Percentiles rank a stretch among this genome's conserved stretches.
Evolutionary conservation across 2,888 invertebrate genomes (phyloP).

Genomic region (Dynastes hyllus): DNA sequence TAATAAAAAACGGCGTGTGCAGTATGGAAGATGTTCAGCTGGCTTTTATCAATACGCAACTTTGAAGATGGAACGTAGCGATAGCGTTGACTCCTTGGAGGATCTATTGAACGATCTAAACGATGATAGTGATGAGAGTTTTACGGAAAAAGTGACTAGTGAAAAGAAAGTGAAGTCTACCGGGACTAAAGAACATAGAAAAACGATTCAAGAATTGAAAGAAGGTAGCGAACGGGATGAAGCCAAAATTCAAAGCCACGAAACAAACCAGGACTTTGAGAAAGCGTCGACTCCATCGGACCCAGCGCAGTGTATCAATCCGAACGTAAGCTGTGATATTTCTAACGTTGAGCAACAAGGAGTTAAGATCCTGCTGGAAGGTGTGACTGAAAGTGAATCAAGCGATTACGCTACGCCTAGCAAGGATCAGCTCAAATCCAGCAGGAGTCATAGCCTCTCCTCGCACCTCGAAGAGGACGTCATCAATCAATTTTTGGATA

Average conservation of each 20-base stretch:
- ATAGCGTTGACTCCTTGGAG: slow-evolving; percentile 57
- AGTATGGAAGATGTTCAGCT: slow-evolving; percentile 5
- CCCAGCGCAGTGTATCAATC: slow-evolving; percentile 2
- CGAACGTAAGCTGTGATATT: slow-evolving; percentile 22
- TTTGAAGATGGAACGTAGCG: slow-evolving; percentile 46
- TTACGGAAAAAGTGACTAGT: slow-evolving; percentile 28
- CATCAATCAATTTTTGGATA: slow-evolving; percentile 64
- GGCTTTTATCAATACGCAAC: background rate
- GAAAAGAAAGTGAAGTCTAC: background rate
- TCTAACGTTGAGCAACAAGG: background rate
- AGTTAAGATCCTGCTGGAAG: slow-evolving; percentile 29
- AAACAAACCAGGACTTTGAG: slow-evolving; percentile 24
- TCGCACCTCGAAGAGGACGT: slow-evolving; percentile 60
- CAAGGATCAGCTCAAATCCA: slow-evolving; percentile 39
- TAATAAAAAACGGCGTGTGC: background rate
- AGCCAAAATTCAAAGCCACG: background rate
- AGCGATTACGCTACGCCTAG: slow-evolving; percentile 22
- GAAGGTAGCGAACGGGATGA: background rate
- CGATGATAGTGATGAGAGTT: slow-evolving; percentile 53
- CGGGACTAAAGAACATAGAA: background rate
- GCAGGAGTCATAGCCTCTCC: slow-evolving; percentile 51
- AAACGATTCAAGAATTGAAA: slow-evolving; percentile 1
- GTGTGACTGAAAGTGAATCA: slow-evolving; percentile 51
- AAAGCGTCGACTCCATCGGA: background rate
- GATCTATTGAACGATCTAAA: slow-evolving; percentile 58